Evolutionary conservation across 1,140 invertebrate genomes (phyloP).

Genomic region (Laodelphax striatellus): DNA sequence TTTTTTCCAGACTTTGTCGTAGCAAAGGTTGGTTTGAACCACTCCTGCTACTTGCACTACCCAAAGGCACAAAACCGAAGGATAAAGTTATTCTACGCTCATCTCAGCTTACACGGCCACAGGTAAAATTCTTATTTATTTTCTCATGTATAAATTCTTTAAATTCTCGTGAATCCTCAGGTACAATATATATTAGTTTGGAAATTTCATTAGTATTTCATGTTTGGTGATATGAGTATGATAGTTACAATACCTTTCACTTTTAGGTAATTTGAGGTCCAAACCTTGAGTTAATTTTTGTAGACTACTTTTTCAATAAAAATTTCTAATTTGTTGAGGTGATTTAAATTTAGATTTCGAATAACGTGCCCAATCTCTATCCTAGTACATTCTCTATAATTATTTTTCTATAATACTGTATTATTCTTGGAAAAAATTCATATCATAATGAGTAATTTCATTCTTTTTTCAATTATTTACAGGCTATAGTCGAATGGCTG

Average conservation of each 20-base stretch:
- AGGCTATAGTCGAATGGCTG: slow-evolving; percentile 35
- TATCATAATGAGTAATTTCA: not conserved
- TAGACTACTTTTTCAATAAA: too few relatives aligned
- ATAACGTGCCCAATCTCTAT: too few relatives aligned
- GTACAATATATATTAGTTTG: too few relatives aligned
- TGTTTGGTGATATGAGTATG: not conserved
- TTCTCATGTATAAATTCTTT: not conserved
- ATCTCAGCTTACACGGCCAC: slow-evolving; percentile 28
- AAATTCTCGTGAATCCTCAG: slow-evolving; percentile 1
- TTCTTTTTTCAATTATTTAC: too few relatives aligned
- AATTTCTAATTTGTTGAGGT: too few relatives aligned
- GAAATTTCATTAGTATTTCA: slow-evolving; percentile 1
- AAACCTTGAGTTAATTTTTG: too few relatives aligned
- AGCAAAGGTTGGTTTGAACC: slow-evolving; percentile 36
- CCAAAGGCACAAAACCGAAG: slow-evolving; percentile 36
- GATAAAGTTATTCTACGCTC: slow-evolving; percentile 35
- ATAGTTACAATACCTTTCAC: too few relatives aligned
- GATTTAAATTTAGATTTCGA: too few relatives aligned
- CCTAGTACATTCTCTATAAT: too few relatives aligned
- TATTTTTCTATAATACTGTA: too few relatives aligned
- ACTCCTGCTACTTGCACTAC: slow-evolving; percentile 36
- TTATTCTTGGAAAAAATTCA: too few relatives aligned
- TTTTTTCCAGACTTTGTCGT: slow-evolving; percentile 33
- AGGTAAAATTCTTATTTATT: slow-evolving; percentile 18
- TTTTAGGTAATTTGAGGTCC: too few relatives aligned